Percentiles rank a stretch among this genome's conserved stretches.
phyloP scores from a whole-genome alignment of 2,113 vertebrate genomes.

The Oxyura jamaicensis region DNA sequence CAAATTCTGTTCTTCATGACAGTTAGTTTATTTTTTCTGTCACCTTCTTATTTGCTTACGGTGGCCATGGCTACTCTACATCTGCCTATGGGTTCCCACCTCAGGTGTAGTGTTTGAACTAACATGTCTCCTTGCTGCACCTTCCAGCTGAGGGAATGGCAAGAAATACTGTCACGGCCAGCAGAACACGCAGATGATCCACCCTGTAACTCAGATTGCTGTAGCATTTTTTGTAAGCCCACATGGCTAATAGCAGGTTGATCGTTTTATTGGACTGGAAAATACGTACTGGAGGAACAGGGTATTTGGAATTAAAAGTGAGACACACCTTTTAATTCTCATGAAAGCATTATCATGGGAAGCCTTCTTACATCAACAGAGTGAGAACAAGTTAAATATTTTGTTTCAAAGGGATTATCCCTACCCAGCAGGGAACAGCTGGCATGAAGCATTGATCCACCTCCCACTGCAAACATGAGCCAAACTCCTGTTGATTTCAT shows the following conservation, averaged over 20 bases:
- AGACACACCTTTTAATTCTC: constrained; percentile 45
- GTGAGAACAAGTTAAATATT: constrained; percentile 66
- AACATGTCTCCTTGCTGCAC: not conserved
- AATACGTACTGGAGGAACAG: not conserved
- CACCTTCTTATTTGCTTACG: not conserved
- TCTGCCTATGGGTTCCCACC: not conserved
- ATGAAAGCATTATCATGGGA: constrained; percentile 12
- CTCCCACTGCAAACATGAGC: constrained; percentile 34
- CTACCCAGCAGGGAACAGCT: constrained; percentile 55
- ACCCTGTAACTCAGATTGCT: not conserved
- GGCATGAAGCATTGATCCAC: constrained; percentile 33
- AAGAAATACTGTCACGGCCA: not conserved
- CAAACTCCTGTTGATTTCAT: constrained; percentile 43
- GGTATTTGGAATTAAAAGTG: not conserved
- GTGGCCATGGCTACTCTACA: not conserved
- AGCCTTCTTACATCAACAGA: constrained; percentile 38
- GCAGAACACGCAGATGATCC: not conserved
- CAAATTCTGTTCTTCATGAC: not conserved
- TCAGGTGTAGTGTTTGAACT: not conserved
- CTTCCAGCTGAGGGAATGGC: not conserved
- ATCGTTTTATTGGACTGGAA: not conserved
- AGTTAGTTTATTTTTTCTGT: not conserved
- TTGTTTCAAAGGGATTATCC: constrained; percentile 64
- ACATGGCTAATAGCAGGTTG: not conserved
- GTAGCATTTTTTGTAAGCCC: not conserved